Base-by-base conservation (phyloP, 2,113 vertebrate genomes). In the Craseonycteris thonglongyai region DNA sequence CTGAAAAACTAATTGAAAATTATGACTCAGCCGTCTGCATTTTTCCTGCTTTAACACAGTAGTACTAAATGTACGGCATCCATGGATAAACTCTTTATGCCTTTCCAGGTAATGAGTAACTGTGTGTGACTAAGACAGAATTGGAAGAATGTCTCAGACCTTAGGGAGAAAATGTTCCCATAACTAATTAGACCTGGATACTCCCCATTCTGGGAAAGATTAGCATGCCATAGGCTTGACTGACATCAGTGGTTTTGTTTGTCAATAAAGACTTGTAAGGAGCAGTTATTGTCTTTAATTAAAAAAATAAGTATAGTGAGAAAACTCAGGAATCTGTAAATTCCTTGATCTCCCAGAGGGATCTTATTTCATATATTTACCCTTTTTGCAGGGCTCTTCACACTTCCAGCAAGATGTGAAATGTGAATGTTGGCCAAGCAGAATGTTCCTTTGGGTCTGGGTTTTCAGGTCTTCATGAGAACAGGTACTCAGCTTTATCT, bases 61-160 rank as follows among this genome's bases (percentile, higher is more conserved):
- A 97, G 83, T 92, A 90, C 68, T 71, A 83, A 84, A 93, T 49
- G 90, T 92, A 90, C 93, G 33, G 82, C 89, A 56, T 15, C 35
- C 94, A 49, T 82, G 86, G 83, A 93, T 88, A 95, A 94, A 78
- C 94, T 97, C 96, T 85, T 76, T 72, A 35, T 69, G 71, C 92
- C 74, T 56, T 96, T 95, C 83, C 68, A 98, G 96, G 83, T 97
- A 97, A 98, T 97, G 95, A 98, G 97, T 98, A 97, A 98, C 97
- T 89, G 45, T 40, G 63, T 96, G 35, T 97, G 96, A 97, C 96
- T 98, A 97, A 98, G 97, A 95, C 28, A 95, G 47, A 96, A 92
- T 58, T 91, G 95, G 84, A 78, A 97, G 81, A 95, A 95, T 56
- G 72, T 92, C 65, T 93, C 89, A 96, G 78, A 94, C 51, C 74